A percentile compares a stretch with the other conserved stretches of the same genome.
Evolutionary conservation across 2,113 vertebrate genomes (phyloP).

Genomic region (Kryptolebias marmoratus): DNA sequence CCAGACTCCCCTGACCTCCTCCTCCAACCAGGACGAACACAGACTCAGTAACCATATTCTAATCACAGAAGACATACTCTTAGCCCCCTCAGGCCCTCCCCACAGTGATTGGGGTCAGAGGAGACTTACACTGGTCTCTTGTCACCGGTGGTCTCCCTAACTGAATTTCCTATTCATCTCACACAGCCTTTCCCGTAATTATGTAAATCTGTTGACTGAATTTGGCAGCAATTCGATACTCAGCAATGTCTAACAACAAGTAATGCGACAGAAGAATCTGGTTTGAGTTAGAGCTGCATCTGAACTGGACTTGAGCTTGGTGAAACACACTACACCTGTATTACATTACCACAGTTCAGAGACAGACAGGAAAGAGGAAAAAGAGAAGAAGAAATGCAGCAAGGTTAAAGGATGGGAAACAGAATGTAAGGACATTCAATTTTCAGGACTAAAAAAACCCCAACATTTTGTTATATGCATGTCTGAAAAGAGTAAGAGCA

Average conservation of each 20-base stretch:
- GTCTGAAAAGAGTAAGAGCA: constrained; percentile 50
- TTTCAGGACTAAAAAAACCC: constrained; percentile 41
- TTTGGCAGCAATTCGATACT: constrained; percentile 76
- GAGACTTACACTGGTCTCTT: constrained; percentile 61
- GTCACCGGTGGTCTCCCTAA: constrained; percentile 74
- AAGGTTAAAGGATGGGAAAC: constrained; percentile 58
- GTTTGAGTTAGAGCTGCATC: constrained; percentile 70
- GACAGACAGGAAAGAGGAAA: constrained; percentile 14
- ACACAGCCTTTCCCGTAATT: constrained; percentile 71
- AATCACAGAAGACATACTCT: constrained; percentile 12
- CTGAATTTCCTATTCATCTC: constrained; percentile 79
- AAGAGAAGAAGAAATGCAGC: constrained; percentile 22
- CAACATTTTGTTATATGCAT: constrained; percentile 58
- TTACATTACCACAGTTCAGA: constrained; percentile 71
- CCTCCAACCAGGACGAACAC: constrained; percentile 8
- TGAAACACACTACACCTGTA: constrained; percentile 71
- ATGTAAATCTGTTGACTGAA: constrained; percentile 82
- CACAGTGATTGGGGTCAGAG: constrained; percentile 53
- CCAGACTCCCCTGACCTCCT: background rate
- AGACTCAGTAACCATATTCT: constrained; percentile 8
- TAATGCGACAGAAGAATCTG: constrained; percentile 70
- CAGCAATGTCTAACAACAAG: constrained; percentile 71
- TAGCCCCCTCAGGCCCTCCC: constrained; percentile 22
- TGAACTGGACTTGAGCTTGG: constrained; percentile 38
- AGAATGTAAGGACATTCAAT: constrained; percentile 51